phyloP scores from a whole-genome alignment of 2,888 invertebrate genomes.

The Parnassius smintheus region DNA sequence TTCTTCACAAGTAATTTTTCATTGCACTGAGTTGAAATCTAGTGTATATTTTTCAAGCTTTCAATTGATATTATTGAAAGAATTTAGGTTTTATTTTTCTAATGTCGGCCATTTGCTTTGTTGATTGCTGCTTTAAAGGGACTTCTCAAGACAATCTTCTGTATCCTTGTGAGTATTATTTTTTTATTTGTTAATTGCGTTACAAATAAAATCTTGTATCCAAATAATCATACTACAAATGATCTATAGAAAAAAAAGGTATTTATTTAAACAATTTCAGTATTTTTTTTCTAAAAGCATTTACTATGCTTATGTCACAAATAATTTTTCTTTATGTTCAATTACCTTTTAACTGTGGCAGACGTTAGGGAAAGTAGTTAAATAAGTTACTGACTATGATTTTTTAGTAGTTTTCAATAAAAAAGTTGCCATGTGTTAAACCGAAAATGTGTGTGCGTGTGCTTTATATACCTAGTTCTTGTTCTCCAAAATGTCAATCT shows the following conservation, averaged over 20 bases:
- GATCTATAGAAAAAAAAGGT: too few relatives aligned
- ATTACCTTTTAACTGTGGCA: conserved; percentile 22
- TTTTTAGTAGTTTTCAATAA: conserved; percentile 27
- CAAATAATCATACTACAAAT: too few relatives aligned
- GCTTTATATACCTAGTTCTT: conserved; percentile 43
- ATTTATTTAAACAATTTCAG: conserved; percentile 1
- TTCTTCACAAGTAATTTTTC: conserved; percentile 6
- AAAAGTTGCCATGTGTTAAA: conserved; percentile 23
- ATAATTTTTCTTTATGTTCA: not conserved
- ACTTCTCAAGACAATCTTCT: conserved; percentile 83
- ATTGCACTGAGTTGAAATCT: conserved; percentile 13
- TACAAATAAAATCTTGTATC: too few relatives aligned
- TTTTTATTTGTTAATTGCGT: conserved; percentile 19
- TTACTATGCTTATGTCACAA: conserved; percentile 16
- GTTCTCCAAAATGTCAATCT: conserved; percentile 35
- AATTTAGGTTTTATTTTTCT: conserved; percentile 24
- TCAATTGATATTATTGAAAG: conserved; percentile 26
- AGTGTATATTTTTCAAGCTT: conserved; percentile 19
- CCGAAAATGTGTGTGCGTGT: conserved; percentile 51
- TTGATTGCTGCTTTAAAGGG: conserved; percentile 74
- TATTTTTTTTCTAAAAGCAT: conserved; percentile 12
- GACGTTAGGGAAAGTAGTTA: conserved; percentile 28
- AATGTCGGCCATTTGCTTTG: conserved; percentile 43
- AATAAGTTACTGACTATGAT: conserved; percentile 22
- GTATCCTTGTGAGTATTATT: conserved; percentile 82